Percentiles rank a stretch among this genome's conserved stretches.
Evolutionary conservation across 2,888 invertebrate species (phyloP).

Genomic region (Athripsodes cinereus): DNA sequence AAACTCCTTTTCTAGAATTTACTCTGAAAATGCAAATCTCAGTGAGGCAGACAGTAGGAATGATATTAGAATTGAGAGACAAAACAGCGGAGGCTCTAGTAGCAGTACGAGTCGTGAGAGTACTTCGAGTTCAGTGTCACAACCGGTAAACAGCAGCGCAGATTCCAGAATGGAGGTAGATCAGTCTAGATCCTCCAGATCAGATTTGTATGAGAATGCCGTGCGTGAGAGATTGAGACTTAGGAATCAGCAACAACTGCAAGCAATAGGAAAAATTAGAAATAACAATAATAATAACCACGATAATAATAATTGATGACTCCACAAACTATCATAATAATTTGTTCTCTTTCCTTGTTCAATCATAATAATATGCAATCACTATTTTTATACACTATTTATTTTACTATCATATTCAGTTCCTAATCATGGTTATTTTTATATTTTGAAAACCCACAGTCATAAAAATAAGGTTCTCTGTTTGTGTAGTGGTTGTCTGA

Average conservation of each 20-base stretch:
- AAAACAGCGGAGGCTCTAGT: background rate
- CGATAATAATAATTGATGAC: no score
- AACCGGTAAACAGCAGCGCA: background rate
- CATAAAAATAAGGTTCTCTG: no score
- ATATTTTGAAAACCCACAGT: no score
- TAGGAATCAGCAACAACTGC: conserved; percentile 8
- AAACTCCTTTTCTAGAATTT: conserved; percentile 15
- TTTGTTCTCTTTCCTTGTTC: no score
- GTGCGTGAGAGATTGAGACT: conserved; percentile 2
- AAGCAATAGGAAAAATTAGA: conserved; percentile 6
- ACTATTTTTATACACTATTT: no score
- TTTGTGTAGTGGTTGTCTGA: no score
- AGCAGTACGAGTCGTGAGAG: background rate
- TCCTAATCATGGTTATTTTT: no score
- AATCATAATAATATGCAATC: no score
- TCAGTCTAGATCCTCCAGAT: conserved; percentile 2
- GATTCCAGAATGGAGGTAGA: background rate
- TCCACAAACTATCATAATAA: no score
- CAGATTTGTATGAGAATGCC: conserved; percentile 10
- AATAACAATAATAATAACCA: conserved; percentile 3
- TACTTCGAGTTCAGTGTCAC: background rate
- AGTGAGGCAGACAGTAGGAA: background rate
- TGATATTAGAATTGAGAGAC: conserved; percentile 5
- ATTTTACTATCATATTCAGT: no score
- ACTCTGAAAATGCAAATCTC: conserved; percentile 1